These are phyloP conservation scores for Thumatha senex DNA, from an alignment of 2,888 invertebrate species.

Conservation along the genomic window DNA sequence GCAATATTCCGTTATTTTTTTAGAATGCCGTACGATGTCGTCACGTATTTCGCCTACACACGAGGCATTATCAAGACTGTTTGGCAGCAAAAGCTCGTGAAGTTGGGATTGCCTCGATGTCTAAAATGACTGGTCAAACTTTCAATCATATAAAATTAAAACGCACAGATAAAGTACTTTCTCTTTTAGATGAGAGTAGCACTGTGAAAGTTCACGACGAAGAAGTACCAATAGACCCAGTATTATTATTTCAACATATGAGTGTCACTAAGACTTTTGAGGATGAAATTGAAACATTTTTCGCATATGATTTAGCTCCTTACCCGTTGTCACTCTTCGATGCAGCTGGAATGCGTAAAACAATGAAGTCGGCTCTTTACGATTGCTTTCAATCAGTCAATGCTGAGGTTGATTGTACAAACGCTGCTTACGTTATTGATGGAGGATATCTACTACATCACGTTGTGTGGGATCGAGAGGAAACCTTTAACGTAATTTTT, in stretches of 20 bases:
- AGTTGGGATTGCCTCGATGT: constrained; percentile 37
- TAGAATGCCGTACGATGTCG: too few species aligned
- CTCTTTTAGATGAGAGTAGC: constrained; percentile 44
- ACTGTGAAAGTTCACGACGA: constrained; percentile 47
- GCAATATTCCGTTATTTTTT: too few species aligned
- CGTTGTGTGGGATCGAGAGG: constrained; percentile 5
- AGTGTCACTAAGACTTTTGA: constrained; percentile 34
- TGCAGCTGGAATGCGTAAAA: constrained; percentile 35
- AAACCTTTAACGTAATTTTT: constrained; percentile 3
- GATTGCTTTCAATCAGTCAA: constrained; percentile 34
- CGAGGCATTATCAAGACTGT: too few species aligned
- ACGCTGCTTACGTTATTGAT: constrained; percentile 1
- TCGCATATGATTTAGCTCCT: constrained; percentile 37
- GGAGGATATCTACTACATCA: constrained; percentile 4
- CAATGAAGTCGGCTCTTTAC: constrained; percentile 31
- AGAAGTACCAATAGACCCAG: constrained; percentile 41
- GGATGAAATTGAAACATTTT: constrained; percentile 35
- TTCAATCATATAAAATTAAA: constrained; percentile 47
- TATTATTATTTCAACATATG: constrained; percentile 48
- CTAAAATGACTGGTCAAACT: constrained; percentile 39
- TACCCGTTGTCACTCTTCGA: constrained; percentile 35
- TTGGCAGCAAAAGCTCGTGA: too few species aligned
- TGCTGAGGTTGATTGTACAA: constrained; percentile 12
- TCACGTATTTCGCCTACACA: too few species aligned
- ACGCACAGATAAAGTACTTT: constrained; percentile 45